phyloP scores from a whole-genome alignment of 2,797 vertebrate genomes.

The Meriones psammophilus region DNA sequence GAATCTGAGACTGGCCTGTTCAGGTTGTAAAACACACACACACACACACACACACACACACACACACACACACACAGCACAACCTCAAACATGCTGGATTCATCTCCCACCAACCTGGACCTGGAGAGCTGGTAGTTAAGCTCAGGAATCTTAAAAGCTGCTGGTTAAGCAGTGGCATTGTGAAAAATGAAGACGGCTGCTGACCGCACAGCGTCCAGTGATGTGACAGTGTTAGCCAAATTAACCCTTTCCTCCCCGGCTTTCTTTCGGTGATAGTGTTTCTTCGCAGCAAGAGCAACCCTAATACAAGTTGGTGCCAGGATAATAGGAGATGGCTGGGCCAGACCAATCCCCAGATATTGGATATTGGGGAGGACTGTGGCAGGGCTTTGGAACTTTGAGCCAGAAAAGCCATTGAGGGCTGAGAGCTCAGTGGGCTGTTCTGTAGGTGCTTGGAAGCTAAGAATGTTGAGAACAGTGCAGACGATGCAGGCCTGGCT shows the following conservation, averaged over 20 bases:
- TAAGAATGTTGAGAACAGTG: neutral
- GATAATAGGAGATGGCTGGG: neutral
- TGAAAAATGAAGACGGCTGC: neutral
- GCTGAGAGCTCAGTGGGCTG: neutral
- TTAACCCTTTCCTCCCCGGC: neutral
- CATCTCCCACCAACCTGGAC: neutral
- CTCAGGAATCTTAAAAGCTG: neutral
- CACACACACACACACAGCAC: no score
- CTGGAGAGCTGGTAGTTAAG: neutral
- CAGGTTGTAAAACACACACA: neutral
- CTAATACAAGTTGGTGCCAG: neutral
- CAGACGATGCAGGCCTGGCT: neutral
- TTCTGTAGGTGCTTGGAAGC: neutral
- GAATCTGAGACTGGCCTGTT: neutral
- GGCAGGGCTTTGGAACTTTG: neutral
- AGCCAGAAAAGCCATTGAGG: neutral
- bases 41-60: accelerated
- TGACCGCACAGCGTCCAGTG: no score
- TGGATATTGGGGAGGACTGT: neutral
- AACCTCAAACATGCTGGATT: accelerated
- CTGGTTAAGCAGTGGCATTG: neutral
- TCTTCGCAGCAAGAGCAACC: neutral
- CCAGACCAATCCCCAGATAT: neutral
- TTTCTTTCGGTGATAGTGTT: neutral
- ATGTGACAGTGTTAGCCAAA: neutral